Conservation (phyloP, 2,888 invertebrate genomes). For the Xestia ashworthii region DNA sequence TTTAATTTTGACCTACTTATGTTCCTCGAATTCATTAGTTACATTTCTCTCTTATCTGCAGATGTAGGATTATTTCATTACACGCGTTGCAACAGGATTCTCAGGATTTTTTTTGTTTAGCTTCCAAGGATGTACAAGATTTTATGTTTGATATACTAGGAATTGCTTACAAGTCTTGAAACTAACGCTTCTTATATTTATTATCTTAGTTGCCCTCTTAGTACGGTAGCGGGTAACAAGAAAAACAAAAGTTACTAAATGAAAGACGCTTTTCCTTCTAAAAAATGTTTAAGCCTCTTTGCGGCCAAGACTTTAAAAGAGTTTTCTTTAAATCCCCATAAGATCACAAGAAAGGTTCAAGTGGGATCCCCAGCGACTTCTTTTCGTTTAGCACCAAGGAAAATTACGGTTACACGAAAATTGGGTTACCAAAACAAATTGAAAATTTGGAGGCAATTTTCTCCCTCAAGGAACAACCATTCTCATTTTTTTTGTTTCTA, state of each 20-base stretch:
- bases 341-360: conserved; percentile 73
- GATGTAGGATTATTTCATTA: background rate
- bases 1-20: background rate
- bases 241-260: conserved; percentile 55
- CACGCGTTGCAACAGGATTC: conserved; percentile 4
- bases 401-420: conserved; percentile 83
- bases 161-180: background rate
- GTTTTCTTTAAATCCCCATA: conserved; percentile 65
- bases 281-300: conserved; percentile 56
- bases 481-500: conserved; percentile 67
- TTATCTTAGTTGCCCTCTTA: background rate
- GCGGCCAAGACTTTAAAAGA: conserved; percentile 59
- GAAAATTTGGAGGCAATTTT: conserved; percentile 87
- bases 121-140: background rate
- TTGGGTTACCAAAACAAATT: conserved; percentile 87
- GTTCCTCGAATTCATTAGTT: conserved; percentile 1
- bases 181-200: background rate
- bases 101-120: background rate
- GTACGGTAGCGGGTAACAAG: conserved; percentile 33
- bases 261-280: conserved; percentile 41
- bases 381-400: conserved; percentile 82
- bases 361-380: conserved; percentile 75
- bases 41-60: background rate
- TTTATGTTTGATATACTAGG: background rate
- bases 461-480: conserved; percentile 81